phyloP scores from a whole-genome alignment of 1,140 invertebrate genomes.

The Calephelis virginiensis region DNA sequence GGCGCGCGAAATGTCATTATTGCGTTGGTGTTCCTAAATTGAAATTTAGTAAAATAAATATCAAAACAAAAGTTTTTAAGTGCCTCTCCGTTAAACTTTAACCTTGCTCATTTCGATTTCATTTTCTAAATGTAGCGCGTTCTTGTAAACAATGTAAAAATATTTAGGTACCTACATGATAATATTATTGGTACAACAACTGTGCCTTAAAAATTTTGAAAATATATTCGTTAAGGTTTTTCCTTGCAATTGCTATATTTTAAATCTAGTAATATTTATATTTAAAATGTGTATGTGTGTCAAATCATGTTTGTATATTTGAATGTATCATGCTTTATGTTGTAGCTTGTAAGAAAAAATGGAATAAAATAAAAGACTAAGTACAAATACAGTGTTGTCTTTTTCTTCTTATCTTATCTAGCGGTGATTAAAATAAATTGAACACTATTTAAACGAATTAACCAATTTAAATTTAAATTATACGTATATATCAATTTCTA shows the following conservation, averaged over 20 bases:
- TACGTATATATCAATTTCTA: no score
- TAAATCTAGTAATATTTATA: conserved; percentile 1
- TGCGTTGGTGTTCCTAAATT: no score
- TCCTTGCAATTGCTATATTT: neutral
- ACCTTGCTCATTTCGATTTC: conserved; percentile 1
- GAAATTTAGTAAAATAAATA: no score
- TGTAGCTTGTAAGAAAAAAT: conserved; percentile 43
- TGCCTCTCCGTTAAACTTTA: no score
- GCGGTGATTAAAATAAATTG: no score
- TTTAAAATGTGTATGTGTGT: conserved; percentile 4
- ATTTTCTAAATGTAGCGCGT: neutral
- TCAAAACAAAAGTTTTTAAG: no score
- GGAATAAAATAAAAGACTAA: conserved; percentile 41
- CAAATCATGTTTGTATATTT: conserved; percentile 56
- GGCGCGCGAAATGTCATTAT: no score
- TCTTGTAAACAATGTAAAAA: no score
- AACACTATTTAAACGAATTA: no score
- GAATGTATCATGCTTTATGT: conserved; percentile 41
- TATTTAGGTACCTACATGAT: no score
- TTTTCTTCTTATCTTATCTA: no score
- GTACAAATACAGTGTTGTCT: conserved; percentile 27
- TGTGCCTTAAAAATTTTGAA: neutral
- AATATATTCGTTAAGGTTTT: neutral
- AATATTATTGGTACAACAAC: conserved; percentile 10
- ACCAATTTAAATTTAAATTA: no score